These are phyloP conservation scores for Lasioglossum leucozonium DNA, from an alignment of 2,888 invertebrate genomes.

Conservation along the genomic window DNA sequence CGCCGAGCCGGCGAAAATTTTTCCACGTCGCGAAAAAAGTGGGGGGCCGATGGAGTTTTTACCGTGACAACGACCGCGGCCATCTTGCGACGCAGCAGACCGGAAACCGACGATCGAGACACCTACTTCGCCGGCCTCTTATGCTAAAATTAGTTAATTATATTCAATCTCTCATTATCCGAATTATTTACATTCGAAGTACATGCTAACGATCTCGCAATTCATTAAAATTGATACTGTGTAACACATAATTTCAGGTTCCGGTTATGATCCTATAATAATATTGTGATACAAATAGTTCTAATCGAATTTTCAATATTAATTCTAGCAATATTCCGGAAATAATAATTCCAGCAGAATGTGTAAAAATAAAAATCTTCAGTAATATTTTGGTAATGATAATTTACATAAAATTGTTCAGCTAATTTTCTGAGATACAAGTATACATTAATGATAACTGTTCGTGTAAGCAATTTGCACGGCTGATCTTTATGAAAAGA, in stretches of 20 bases:
- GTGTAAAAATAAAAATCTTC: neutral
- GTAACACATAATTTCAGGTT: neutral
- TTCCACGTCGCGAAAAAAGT: neutral
- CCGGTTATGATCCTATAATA: no score
- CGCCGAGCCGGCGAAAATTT: neutral
- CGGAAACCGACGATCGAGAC: neutral
- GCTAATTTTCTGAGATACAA: neutral
- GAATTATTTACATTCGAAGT: neutral
- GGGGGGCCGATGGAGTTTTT: constrained; percentile 12
- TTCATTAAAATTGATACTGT: neutral
- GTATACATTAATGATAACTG: neutral
- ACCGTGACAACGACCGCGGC: neutral
- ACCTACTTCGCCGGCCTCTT: neutral
- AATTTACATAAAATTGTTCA: neutral
- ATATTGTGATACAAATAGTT: neutral
- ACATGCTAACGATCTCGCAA: neutral
- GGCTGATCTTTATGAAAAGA: neutral
- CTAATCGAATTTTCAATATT: neutral
- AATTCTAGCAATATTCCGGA: neutral
- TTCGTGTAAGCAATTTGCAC: neutral
- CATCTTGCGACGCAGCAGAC: constrained; percentile 6
- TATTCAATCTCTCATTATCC: neutral
- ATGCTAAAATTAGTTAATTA: neutral
- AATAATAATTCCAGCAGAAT: neutral
- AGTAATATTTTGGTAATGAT: neutral